A percentile compares a stretch with the other conserved stretches of the same genome.
phyloP scores from a whole-genome alignment of 2,888 invertebrate species.

The Drosophila nr. perissopoda region DNA sequence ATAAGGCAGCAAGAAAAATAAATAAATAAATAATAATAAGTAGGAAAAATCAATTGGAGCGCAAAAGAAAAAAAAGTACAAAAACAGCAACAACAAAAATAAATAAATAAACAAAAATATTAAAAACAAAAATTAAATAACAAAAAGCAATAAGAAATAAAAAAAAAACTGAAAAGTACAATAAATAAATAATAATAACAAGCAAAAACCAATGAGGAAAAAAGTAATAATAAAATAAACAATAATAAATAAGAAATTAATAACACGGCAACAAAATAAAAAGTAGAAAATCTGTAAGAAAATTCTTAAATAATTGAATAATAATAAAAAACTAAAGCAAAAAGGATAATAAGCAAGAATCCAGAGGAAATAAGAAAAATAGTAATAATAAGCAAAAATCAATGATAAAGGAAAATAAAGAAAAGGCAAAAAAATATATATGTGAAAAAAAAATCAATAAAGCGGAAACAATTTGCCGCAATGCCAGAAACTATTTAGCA shows the following conservation, averaged over 20 bases:
- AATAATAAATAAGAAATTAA: not conserved
- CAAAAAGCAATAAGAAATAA: not conserved
- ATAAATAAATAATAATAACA: not conserved
- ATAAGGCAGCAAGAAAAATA: conserved; percentile 33
- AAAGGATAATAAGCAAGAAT: not conserved
- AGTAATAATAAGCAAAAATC: not conserved
- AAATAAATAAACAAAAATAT: not conserved
- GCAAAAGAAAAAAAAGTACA: not conserved
- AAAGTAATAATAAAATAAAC: not conserved
- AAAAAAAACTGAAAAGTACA: not conserved
- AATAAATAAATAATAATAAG: not conserved
- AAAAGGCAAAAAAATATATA: not conserved
- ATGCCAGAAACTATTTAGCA: conserved; percentile 62
- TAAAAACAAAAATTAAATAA: too few species aligned
- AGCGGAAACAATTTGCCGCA: conserved; percentile 38
- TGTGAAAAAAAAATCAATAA: conserved; percentile 34
- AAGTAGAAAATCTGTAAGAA: too few species aligned
- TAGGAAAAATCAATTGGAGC: not conserved
- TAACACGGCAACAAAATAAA: not conserved
- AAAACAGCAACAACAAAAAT: not conserved
- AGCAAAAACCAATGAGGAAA: not conserved
- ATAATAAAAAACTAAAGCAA: not conserved
- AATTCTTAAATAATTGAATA: too few species aligned
- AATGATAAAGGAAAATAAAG: not conserved
- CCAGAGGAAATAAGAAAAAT: not conserved